These are phyloP conservation scores for Lucinisca nassula DNA, from an alignment of 2,888 invertebrate species.

Conservation along the genomic window DNA sequence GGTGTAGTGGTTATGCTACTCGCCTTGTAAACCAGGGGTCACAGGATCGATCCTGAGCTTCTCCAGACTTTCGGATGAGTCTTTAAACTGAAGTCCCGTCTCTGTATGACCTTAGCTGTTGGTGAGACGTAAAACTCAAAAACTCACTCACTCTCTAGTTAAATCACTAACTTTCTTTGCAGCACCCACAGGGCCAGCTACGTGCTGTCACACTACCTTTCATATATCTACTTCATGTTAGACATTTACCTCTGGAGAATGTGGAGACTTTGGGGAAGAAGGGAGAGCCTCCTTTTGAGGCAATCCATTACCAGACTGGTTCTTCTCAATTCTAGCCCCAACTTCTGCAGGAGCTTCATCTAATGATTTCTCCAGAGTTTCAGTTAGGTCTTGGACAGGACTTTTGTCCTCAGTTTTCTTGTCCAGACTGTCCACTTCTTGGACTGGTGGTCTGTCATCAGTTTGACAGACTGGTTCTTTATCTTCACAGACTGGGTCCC, in stretches of 20 bases:
- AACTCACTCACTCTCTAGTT: too few species aligned
- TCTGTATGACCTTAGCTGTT: too few species aligned
- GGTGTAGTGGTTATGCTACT: too few species aligned
- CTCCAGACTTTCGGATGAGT: too few species aligned
- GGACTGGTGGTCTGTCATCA: constrained; percentile 12
- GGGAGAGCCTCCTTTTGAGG: constrained; percentile 45
- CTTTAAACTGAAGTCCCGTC: too few species aligned
- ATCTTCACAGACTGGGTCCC: constrained; percentile 23
- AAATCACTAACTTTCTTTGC: too few species aligned
- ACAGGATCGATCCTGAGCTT: too few species aligned
- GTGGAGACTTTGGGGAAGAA: constrained; percentile 43
- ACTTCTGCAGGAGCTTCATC: background rate
- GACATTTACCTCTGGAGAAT: constrained; percentile 65
- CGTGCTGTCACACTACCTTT: too few species aligned
- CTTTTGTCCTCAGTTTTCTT: constrained; percentile 37
- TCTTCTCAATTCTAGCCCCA: background rate
- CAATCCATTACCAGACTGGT: background rate
- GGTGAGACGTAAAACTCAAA: too few species aligned
- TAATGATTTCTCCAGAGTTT: constrained; percentile 59
- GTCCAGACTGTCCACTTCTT: constrained; percentile 31
- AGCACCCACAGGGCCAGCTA: too few species aligned
- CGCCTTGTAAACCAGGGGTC: too few species aligned
- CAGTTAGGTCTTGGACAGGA: constrained; percentile 67
- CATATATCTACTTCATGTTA: too few species aligned
- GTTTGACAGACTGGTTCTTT: background rate